phyloP scores from a whole-genome alignment of 2,113 vertebrate species.

The Cheirogaleus medius region DNA sequence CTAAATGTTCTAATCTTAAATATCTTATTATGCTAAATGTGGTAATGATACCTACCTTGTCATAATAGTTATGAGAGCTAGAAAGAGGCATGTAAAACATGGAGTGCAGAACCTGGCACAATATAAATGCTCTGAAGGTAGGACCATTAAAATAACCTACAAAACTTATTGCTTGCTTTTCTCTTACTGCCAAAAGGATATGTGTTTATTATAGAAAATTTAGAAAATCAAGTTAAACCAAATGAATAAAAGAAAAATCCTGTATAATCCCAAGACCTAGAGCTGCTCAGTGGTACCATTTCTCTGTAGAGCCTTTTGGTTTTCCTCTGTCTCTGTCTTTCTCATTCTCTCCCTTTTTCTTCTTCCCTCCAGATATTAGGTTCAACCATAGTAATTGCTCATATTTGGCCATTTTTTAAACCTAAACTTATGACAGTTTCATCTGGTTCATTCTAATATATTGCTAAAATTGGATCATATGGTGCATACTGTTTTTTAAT shows the following conservation, averaged over 20 bases:
- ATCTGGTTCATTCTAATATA: slow-evolving; percentile 12
- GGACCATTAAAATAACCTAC: background rate
- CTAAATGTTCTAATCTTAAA: background rate
- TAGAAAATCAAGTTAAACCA: background rate
- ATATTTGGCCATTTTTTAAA: background rate
- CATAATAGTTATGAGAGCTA: background rate
- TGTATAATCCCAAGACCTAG: background rate
- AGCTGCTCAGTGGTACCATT: background rate
- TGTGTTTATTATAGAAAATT: background rate
- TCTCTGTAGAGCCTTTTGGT: background rate
- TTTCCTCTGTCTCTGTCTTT: background rate
- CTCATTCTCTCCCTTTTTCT: background rate
- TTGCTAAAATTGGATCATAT: slow-evolving; percentile 25
- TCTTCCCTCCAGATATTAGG: background rate
- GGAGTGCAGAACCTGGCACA: background rate
- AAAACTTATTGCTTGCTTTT: background rate
- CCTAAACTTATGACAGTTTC: slow-evolving; percentile 27
- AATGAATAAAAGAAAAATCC: background rate
- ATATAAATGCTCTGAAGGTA: background rate
- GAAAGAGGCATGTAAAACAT: background rate
- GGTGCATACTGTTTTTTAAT: background rate
- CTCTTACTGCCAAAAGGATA: background rate
- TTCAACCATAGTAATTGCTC: background rate
- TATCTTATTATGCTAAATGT: background rate
- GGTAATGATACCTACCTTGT: background rate